phyloP scores from a whole-genome alignment of 2,797 vertebrate genomes.

The Decapterus maruadsi region DNA sequence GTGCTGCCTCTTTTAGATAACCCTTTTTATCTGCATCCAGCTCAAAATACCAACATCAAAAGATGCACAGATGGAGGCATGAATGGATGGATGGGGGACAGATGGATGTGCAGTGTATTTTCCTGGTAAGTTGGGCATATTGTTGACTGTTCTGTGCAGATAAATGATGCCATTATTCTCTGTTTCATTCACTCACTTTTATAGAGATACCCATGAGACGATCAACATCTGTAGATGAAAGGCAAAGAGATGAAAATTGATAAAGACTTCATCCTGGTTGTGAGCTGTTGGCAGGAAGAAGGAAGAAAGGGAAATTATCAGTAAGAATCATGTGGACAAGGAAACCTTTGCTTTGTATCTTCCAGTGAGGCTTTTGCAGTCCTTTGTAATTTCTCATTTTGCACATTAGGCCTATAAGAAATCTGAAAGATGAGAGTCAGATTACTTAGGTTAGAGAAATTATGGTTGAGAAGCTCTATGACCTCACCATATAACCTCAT shows the following conservation, averaged over 20 bases:
- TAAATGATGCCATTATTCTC: background rate
- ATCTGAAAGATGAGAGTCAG: background rate
- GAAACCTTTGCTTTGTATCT: conserved; percentile 21
- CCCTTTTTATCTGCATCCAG: conserved; percentile 65
- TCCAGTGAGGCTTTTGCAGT: background rate
- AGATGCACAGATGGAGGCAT: conserved; percentile 14
- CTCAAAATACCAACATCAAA: conserved; percentile 68
- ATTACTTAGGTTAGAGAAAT: background rate
- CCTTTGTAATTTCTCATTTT: conserved; percentile 17
- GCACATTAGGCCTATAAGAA: conserved; percentile 5
- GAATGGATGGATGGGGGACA: conserved; percentile 8
- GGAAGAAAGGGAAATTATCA: conserved; percentile 37
- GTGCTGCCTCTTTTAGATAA: conserved; percentile 71
- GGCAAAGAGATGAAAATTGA: conserved; percentile 8
- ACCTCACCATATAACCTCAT: no score
- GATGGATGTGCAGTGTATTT: conserved; percentile 7
- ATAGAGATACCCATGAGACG: background rate
- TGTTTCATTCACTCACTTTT: background rate
- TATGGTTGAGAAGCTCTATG: background rate
- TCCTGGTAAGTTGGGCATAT: background rate
- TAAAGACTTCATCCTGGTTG: conserved; percentile 19
- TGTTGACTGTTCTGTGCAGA: background rate
- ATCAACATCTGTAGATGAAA: background rate
- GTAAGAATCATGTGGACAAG: conserved; percentile 17
- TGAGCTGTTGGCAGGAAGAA: conserved; percentile 18